phyloP scores from a whole-genome alignment of 2,113 vertebrate genomes.

The Elephas maximus region DNA sequence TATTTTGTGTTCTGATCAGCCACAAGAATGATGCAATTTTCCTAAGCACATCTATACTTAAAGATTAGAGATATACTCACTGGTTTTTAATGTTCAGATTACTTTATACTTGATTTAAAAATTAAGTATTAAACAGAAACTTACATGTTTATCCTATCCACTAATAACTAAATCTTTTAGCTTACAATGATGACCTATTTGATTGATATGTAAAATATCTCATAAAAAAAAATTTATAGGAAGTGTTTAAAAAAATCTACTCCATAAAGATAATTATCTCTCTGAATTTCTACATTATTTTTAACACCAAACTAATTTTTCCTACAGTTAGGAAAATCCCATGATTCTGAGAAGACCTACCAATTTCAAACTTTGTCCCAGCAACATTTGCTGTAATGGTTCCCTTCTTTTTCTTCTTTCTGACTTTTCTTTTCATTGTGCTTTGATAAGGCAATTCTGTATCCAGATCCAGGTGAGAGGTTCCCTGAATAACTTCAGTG shows the following conservation, averaged over 20 bases:
- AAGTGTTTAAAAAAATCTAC: constrained; percentile 54
- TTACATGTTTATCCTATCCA: neutral
- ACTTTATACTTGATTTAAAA: constrained; percentile 47
- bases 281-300: constrained; percentile 47
- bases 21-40: neutral
- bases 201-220: constrained; percentile 45
- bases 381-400: constrained; percentile 95
- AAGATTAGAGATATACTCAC: neutral
- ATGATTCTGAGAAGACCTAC: constrained; percentile 88
- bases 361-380: constrained; percentile 99
- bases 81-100: constrained; percentile 41
- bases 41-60: neutral
- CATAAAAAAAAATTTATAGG: constrained; percentile 55
- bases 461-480: constrained; percentile 91
- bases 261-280: neutral
- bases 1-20: neutral
- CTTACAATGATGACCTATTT: constrained; percentile 12
- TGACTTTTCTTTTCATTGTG: constrained; percentile 94
- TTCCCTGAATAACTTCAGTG: constrained; percentile 93
- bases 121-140: neutral
- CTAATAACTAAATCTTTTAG: neutral
- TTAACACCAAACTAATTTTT: constrained; percentile 19
- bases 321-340: constrained; percentile 48
- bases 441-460: constrained; percentile 92
- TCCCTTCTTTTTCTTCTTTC: constrained; percentile 96